These are phyloP conservation scores for Drosophila prosaltans DNA, from an alignment of 1,140 invertebrate genomes.

Conservation along the genomic window DNA sequence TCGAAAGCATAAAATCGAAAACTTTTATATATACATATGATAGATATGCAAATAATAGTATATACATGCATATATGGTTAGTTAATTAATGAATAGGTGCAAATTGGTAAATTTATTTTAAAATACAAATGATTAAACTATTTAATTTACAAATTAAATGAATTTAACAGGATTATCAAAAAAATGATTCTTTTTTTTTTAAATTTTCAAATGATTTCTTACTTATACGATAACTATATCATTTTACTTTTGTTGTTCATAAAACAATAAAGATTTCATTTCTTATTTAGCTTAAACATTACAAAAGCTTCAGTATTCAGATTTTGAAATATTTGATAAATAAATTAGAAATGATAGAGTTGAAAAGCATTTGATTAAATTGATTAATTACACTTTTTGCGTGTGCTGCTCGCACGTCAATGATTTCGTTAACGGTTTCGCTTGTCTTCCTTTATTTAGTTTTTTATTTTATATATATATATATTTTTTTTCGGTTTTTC, in stretches of 20 bases:
- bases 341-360: neutral
- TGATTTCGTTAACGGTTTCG: slow-evolving; percentile 39
- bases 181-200: too few species aligned
- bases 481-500: slow-evolving; percentile 27
- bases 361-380: slow-evolving; percentile 28
- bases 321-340: neutral
- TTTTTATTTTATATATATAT: neutral
- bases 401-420: slow-evolving; percentile 7
- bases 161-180: too few species aligned
- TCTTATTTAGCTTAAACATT: neutral
- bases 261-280: too few species aligned
- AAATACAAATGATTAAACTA: neutral
- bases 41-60: neutral
- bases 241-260: too few species aligned
- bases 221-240: too few species aligned
- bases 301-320: slow-evolving; percentile 17
- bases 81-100: slow-evolving; percentile 64
- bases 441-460: slow-evolving; percentile 25
- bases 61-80: neutral
- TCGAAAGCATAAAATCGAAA: neutral
- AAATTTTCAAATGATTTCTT: too few species aligned
- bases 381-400: slow-evolving; percentile 54
- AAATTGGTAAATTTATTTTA: slow-evolving; percentile 17
- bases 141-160: too few species aligned
- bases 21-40: neutral